These are phyloP conservation scores for Zygogramma bicolorata DNA, from an alignment of 2,888 invertebrate genomes.

Conservation along the genomic window DNA sequence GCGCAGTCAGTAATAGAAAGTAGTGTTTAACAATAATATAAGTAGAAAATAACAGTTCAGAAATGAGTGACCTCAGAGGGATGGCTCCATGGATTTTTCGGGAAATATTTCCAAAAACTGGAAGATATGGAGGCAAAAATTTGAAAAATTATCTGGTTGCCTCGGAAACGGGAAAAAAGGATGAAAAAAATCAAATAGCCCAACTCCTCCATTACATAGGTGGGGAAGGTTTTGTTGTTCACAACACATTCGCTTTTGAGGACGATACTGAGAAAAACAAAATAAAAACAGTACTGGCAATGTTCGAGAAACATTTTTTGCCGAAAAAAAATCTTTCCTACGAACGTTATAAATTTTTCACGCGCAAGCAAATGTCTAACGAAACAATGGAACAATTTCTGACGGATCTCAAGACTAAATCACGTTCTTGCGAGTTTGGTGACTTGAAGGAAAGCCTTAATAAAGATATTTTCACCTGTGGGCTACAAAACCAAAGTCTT, in stretches of 20 bases:
- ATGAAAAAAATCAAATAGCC: slow-evolving; percentile 43
- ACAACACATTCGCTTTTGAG: slow-evolving; percentile 42
- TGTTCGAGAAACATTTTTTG: slow-evolving; percentile 47
- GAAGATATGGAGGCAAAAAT: slow-evolving; percentile 41
- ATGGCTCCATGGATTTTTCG: neutral
- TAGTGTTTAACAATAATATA: no score
- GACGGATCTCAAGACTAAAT: slow-evolving; percentile 44
- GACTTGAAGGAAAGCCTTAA: slow-evolving; percentile 41
- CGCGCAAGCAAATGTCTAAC: slow-evolving; percentile 33
- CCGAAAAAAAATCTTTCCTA: slow-evolving; percentile 45
- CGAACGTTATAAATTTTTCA: slow-evolving; percentile 48
- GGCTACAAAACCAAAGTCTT: slow-evolving; percentile 39
- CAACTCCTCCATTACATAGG: slow-evolving; percentile 49
- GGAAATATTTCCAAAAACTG: slow-evolving; percentile 48
- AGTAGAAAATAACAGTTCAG: no score
- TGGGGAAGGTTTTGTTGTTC: slow-evolving; percentile 47
- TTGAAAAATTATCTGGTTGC: slow-evolving; percentile 44
- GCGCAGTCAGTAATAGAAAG: no score
- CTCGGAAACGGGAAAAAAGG: slow-evolving; percentile 43
- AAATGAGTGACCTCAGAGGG: neutral
- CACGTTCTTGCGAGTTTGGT: slow-evolving; percentile 45
- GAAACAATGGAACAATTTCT: slow-evolving; percentile 48
- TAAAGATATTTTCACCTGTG: slow-evolving; percentile 47
- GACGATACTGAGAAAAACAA: neutral
- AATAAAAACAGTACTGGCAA: slow-evolving; percentile 27